Base-by-base conservation (phyloP, 2,888 invertebrate species). In the Drosophila recens region DNA sequence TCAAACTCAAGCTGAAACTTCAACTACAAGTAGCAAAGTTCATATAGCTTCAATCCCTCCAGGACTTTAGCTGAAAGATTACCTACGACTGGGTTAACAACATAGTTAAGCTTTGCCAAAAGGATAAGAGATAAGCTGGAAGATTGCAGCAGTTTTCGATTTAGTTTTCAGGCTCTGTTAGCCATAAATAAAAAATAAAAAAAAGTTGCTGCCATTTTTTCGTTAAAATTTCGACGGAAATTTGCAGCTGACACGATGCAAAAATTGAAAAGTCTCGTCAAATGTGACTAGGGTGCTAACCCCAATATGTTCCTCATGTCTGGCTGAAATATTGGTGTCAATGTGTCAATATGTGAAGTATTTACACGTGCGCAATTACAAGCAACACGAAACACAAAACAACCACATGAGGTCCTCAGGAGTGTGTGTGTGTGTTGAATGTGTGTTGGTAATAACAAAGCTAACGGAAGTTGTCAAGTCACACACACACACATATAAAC, bases 311-410 rank as follows among this genome's bases (percentile, higher is more conserved):
- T 66, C 53, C 40, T 4, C 30, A 38, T 62, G 46, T 53, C 23
- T 52, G 57, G 57, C 48, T 59, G 54, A 75, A 70, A 75, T 74
- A 84, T 85, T 87, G 86, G 66, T 82, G 85, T 85, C 84, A 87
- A 80, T 82, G 76, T 80, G 87, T 79, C 87, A 84, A 87, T 85
- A 71, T 71, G 63, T 72, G 64, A 85, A 76, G 76, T 82, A 79
- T 74, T 87, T 76, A 85, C 87, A 85, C 82, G 82, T 85, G 73
- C 36, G 84, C 87, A 84, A 84, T 84, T 87, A 84, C 85, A 84
- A 80, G 75, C 78, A 67, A 73, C 72, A 87, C 72, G 77, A 78
- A 72, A 45, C 65, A 65, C 33, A 79, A 78, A 72, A 45, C 65
- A 65, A 38, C 58, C 59, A 30, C 51, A 65, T 10, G 20, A 65